phyloP scores from a whole-genome alignment of 2,888 invertebrate species.

The Pediacus dermestoides region DNA sequence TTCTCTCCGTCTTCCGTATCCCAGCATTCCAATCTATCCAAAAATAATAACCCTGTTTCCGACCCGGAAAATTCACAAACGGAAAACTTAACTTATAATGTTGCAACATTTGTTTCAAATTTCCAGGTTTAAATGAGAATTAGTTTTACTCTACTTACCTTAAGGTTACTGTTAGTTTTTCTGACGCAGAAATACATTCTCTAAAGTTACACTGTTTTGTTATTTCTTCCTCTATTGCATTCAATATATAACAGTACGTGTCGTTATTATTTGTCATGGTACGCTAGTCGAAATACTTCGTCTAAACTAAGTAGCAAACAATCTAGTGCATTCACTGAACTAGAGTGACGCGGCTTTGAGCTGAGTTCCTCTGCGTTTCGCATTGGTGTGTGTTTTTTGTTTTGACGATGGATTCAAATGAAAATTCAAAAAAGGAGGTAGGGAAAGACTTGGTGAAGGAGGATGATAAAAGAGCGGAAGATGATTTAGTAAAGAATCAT shows the following conservation, averaged over 20 bases:
- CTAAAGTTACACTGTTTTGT: constrained; percentile 9
- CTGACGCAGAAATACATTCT: constrained; percentile 9
- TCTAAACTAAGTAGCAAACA: too few relatives aligned
- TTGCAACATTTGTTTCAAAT: constrained; percentile 10
- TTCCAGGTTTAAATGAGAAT: constrained; percentile 6
- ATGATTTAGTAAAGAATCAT: too few relatives aligned
- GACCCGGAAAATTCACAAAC: neutral
- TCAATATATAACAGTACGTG: constrained; percentile 8
- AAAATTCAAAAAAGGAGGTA: too few relatives aligned
- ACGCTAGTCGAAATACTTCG: too few relatives aligned
- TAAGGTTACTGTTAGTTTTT: constrained; percentile 7
- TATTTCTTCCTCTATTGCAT: constrained; percentile 7
- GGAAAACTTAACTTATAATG: constrained; percentile 6
- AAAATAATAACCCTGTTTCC: constrained; percentile 8
- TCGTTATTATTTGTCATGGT: neutral
- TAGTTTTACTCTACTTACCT: constrained; percentile 11
- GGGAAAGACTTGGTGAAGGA: too few relatives aligned
- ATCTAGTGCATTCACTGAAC: too few relatives aligned
- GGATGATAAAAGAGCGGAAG: too few relatives aligned
- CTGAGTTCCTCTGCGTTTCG: too few relatives aligned
- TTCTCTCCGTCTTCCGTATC: constrained; percentile 9
- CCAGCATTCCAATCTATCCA: constrained; percentile 8
- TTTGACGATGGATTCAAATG: too few relatives aligned
- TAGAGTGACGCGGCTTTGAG: too few relatives aligned
- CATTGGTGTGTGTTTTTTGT: too few relatives aligned